Conservation (phyloP, 2,113 vertebrate genomes). For the Alces alces region DNA sequence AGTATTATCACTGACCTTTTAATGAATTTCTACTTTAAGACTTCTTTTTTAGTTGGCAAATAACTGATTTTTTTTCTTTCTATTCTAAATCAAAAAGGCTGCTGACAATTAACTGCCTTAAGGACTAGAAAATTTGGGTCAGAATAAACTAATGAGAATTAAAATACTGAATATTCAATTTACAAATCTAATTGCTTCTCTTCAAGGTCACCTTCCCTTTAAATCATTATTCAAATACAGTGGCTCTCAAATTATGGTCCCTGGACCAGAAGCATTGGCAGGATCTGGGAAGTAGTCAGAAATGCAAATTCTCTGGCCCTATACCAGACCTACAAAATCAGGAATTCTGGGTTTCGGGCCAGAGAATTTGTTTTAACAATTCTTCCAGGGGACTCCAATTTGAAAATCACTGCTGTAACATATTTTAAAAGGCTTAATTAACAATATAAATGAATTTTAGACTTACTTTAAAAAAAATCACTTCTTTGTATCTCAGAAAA, state of each 20-base stretch:
- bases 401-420: not conserved
- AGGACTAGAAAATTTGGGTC: conserved; percentile 2
- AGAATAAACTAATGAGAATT: conserved; percentile 7
- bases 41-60: conserved; percentile 14
- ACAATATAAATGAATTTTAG: not conserved
- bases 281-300: not conserved
- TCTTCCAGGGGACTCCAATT: not conserved
- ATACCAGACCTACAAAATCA: not conserved
- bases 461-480: not conserved
- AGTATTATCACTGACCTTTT: not conserved
- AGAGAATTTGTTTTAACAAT: not conserved
- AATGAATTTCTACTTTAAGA: not conserved
- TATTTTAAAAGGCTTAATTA: not conserved
- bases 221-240: not conserved
- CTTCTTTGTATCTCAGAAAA: conserved; percentile 11
- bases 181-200: not conserved
- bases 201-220: not conserved
- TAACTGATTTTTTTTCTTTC: not conserved
- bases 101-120: conserved; percentile 17
- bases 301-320: not conserved
- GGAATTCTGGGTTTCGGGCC: not conserved
- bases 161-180: not conserved
- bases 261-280: not conserved
- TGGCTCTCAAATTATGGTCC: not conserved
- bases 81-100: conserved; percentile 18